A percentile compares a stretch with the other conserved stretches of the same genome.
phyloP scores from a whole-genome alignment of 2,888 invertebrate species.

The Unio pictorum region DNA sequence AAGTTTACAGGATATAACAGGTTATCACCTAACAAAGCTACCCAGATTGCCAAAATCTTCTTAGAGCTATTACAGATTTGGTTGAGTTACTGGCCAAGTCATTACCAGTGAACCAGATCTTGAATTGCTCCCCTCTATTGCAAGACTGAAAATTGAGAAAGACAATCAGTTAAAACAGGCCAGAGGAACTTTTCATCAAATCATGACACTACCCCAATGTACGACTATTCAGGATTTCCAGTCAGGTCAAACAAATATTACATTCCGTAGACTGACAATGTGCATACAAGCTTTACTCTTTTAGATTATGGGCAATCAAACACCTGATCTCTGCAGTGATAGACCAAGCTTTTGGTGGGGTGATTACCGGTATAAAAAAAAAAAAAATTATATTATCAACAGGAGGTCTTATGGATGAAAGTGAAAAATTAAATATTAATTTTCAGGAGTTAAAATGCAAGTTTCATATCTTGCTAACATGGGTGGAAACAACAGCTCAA shows the following conservation, averaged over 20 bases:
- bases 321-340: conserved; percentile 9
- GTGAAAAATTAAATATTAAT: conserved; percentile 11
- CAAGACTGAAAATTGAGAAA: conserved; percentile 20
- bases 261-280: conserved; percentile 16
- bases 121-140: conserved; percentile 13
- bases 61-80: conserved; percentile 5
- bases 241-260: conserved; percentile 1
- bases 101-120: conserved; percentile 20
- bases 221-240: neutral
- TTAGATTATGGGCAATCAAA: neutral
- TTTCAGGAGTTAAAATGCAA: conserved; percentile 12
- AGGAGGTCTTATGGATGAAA: conserved; percentile 10
- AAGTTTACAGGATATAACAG: conserved; percentile 18
- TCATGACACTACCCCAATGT: conserved; percentile 5
- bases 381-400: neutral
- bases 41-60: too few relatives aligned
- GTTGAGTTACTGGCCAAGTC: conserved; percentile 17
- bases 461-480: conserved; percentile 16
- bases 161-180: conserved; percentile 7
- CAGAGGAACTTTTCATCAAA: conserved; percentile 20
- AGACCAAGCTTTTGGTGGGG: conserved; percentile 12
- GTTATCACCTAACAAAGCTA: neutral
- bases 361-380: neutral
- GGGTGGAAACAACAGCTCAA: conserved; percentile 10
- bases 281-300: neutral